These are phyloP conservation scores for Axea sp. DNA, from an alignment of 2,888 invertebrate genomes.

Conservation along the genomic window DNA sequence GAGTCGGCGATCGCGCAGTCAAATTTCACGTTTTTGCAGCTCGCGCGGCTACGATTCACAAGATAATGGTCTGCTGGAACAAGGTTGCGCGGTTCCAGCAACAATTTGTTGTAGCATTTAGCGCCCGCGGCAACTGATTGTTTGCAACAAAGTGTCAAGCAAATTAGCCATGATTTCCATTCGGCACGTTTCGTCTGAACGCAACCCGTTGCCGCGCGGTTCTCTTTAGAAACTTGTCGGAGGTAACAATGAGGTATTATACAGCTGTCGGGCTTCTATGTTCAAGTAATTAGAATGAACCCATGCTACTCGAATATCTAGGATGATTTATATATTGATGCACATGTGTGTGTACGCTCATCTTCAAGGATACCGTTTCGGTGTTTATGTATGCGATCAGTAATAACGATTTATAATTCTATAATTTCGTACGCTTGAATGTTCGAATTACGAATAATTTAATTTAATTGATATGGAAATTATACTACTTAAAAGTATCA, in stretches of 20 bases:
- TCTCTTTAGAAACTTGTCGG: slow-evolving; percentile 33
- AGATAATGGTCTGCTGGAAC: not conserved
- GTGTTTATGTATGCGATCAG: not conserved
- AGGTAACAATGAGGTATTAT: slow-evolving; percentile 57
- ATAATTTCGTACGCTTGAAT: not conserved
- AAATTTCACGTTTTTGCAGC: slow-evolving; percentile 4
- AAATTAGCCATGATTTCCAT: slow-evolving; percentile 53
- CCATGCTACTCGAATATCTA: slow-evolving; percentile 18
- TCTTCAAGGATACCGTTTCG: slow-evolving; percentile 25
- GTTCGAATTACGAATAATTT: not conserved
- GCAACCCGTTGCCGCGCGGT: slow-evolving; percentile 27
- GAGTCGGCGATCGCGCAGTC: not conserved
- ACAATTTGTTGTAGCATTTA: slow-evolving; percentile 30
- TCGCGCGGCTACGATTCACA: not conserved
- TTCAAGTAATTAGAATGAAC: slow-evolving; percentile 54
- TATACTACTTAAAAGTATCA: no score
- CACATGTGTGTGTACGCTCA: not conserved
- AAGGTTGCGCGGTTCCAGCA: not conserved
- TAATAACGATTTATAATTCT: slow-evolving; percentile 7
- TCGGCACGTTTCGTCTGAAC: slow-evolving; percentile 39
- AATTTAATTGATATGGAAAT: no score
- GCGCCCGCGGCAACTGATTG: slow-evolving; percentile 28
- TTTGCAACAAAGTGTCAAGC: slow-evolving; percentile 40
- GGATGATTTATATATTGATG: slow-evolving; percentile 19
- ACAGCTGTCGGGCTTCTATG: slow-evolving; percentile 46